Percentiles rank a stretch among this genome's conserved stretches.
Conservation (phyloP, 2,888 invertebrate genomes). For the Drosophila formosana region DNA sequence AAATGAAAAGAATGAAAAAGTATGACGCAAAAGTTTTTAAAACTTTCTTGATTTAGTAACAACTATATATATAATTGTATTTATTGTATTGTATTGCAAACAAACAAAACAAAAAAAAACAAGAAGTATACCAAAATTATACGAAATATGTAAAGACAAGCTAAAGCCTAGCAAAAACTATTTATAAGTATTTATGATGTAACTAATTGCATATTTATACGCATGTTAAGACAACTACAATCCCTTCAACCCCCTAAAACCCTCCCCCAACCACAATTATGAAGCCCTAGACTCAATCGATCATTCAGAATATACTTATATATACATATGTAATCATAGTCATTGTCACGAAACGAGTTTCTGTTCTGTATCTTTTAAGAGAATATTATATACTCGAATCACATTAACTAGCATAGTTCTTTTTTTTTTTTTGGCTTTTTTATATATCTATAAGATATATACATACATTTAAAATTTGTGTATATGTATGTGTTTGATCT, state of each 20-base stretch:
- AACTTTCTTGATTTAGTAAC: constrained; percentile 55
- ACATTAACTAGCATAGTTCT: constrained; percentile 32
- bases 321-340: not conserved
- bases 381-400: constrained; percentile 34
- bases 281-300: constrained; percentile 13
- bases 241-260: constrained; percentile 25
- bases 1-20: constrained; percentile 12
- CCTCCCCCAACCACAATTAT: constrained; percentile 24
- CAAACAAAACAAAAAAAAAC: constrained; percentile 2
- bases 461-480: constrained; percentile 13
- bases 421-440: constrained; percentile 21
- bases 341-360: constrained; percentile 24
- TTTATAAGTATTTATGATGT: constrained; percentile 66
- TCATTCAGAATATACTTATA: constrained; percentile 6
- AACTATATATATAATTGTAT: constrained; percentile 12
- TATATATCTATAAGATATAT: constrained; percentile 33
- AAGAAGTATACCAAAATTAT: constrained; percentile 51
- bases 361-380: constrained; percentile 32
- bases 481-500: constrained; percentile 60
- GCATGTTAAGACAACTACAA: constrained; percentile 46
- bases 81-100: constrained; percentile 41
- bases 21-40: constrained; percentile 66
- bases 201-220: constrained; percentile 52
- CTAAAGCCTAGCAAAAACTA: constrained; percentile 35
- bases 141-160: constrained; percentile 23